Base-by-base conservation (phyloP, 2,113 vertebrate genomes). In the Aldabrachelys gigantea region DNA sequence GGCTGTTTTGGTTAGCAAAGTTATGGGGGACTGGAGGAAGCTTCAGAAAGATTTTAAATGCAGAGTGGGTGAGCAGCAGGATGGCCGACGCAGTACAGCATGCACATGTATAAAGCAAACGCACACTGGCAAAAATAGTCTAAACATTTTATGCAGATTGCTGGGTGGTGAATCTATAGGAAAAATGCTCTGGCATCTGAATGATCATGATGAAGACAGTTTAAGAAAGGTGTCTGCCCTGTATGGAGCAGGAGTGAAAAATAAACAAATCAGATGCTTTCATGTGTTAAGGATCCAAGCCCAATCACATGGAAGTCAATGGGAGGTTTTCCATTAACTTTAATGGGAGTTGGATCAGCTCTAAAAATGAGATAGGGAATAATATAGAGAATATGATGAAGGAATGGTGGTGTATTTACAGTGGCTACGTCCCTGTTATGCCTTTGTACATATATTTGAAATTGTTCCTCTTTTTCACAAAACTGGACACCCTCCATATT, bases 361-460 rank as follows among this genome's bases (percentile, higher is more conserved):
- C n/a, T 38, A 72, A 38, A 72, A 72, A 38, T 1, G 69, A 72
- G 69, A 22, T 38, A 0, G 1, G n/a, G 54, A 56, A 38, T 13
- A 82, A 88, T 56, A 75, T 25, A 89, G 49, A 10, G 29, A 89
- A 89, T 31, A 10, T 88, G 62, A 95, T 81, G 38, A 6, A 35
- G 89, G 78, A 88, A 62, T 79, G 22, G 41, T 44, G 52, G 27
- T 35, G 6, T 5, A 1, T 4, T 82, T 89, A 38, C 89, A 35
- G 1, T 52, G 90, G 75, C 52, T 86, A 44, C 82, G 29, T 49
- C 80, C 78, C 72, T 94, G 78, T 72, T 38, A 14, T 80, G 19
- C 81, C 76, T 88, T 86, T 27, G 80, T 95, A 79, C 14, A 14
- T 47, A 88, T 53, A 17, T 69, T 90, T 89, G 90, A 80, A 92